These are phyloP conservation scores for Amaurobius ferox DNA, from an alignment of 2,888 invertebrate species.

Conservation along the genomic window DNA sequence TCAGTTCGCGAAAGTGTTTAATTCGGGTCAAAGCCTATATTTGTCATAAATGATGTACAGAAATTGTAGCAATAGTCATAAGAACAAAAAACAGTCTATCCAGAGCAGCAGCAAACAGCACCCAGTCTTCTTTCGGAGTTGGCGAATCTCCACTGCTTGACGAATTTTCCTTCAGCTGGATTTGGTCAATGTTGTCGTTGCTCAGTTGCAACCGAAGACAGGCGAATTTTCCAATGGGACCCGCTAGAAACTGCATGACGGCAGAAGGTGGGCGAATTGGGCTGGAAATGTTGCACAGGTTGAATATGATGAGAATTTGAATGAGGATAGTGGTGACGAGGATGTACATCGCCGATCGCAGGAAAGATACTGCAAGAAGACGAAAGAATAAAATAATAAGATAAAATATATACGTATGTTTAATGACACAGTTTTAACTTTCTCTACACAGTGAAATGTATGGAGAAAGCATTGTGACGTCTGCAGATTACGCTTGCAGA, in stretches of 20 bases:
- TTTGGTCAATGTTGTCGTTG: constrained; percentile 16
- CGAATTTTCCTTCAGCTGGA: constrained; percentile 62
- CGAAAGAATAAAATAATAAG: too few species aligned
- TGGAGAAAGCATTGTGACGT: too few species aligned
- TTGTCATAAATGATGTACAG: constrained; percentile 48
- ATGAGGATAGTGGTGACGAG: constrained; percentile 26
- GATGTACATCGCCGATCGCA: constrained; percentile 54
- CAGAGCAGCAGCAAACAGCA: constrained; percentile 37
- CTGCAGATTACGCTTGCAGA: too few species aligned
- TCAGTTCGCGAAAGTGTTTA: too few species aligned
- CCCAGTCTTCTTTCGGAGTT: constrained; percentile 50
- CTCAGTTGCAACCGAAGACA: constrained; percentile 13
- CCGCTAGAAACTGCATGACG: constrained; percentile 23
- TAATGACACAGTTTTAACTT: too few species aligned
- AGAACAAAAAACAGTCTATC: constrained; percentile 53
- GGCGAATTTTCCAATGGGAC: constrained; percentile 41
- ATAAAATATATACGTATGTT: too few species aligned
- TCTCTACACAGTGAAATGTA: too few species aligned
- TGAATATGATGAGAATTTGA: constrained; percentile 50
- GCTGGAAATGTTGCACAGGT: constrained; percentile 19
- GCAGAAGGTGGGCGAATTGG: constrained; percentile 44
- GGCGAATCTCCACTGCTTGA: background rate
- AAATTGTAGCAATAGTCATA: constrained; percentile 25
- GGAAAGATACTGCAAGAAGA: constrained; percentile 51
- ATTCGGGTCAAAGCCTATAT: too few species aligned